Percentiles rank a stretch among this genome's conserved stretches.
Conservation (phyloP, 2,113 vertebrate genomes). For the Brachypodius melanocephalos region DNA sequence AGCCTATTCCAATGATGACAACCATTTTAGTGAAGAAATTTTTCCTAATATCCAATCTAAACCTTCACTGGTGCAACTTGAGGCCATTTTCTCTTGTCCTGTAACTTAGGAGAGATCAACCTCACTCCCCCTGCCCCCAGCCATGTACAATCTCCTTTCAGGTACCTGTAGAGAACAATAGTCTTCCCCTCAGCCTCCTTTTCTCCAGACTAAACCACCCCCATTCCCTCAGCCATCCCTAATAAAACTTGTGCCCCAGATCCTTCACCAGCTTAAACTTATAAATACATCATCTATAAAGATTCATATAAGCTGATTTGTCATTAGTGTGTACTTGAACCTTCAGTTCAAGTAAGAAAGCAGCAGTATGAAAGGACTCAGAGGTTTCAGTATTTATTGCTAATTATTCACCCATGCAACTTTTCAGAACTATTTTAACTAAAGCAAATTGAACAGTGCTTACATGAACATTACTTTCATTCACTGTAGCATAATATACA, state of each 20-base stretch:
- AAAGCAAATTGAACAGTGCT: not conserved
- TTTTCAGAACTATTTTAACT: not conserved
- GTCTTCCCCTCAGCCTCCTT: not conserved
- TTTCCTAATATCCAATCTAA: not conserved
- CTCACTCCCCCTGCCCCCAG: too few species aligned
- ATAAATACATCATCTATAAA: not conserved
- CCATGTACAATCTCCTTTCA: not conserved
- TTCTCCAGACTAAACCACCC: not conserved
- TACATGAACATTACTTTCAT: not conserved
- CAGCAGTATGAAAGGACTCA: not conserved
- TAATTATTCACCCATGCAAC: not conserved
- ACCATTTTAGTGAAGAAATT: not conserved
- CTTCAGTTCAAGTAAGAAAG: not conserved
- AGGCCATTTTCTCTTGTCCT: not conserved
- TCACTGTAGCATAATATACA: not conserved
- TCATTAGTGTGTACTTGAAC: not conserved
- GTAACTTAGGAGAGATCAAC: not conserved
- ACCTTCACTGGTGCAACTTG: not conserved
- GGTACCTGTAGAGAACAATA: not conserved
- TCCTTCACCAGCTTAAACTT: not conserved
- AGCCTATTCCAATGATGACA: not conserved
- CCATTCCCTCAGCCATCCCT: not conserved
- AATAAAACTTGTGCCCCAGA: not conserved
- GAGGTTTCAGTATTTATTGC: constrained; percentile 2
- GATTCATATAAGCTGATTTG: not conserved